These are phyloP conservation scores for Acropora yongei DNA, from an alignment of 64 coral and sea anemone species.

Conservation along the genomic window DNA sequence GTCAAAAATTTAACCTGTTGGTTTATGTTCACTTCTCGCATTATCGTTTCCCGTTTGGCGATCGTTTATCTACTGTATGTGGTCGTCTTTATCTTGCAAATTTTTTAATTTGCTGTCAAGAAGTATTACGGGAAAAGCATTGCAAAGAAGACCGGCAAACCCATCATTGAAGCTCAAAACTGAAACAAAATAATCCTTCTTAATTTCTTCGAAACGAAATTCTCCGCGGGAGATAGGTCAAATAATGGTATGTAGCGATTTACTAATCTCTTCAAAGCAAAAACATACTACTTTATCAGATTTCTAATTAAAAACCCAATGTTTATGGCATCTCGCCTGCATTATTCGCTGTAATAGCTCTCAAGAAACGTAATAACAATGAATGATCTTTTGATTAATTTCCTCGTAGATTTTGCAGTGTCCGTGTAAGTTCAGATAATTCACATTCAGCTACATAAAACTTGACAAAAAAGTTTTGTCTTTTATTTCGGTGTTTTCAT, in stretches of 20 bases:
- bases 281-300: slow-evolving; percentile 29
- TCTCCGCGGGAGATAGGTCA: background rate
- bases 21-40: background rate
- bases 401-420: no score
- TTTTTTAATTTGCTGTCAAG: background rate
- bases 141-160: background rate
- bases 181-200: no score
- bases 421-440: no score
- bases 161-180: no score
- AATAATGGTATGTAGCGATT: background rate
- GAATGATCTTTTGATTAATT: no score
- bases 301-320: background rate
- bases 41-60: no score
- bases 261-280: slow-evolving; percentile 21
- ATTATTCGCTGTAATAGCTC: background rate
- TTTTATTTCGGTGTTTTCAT: background rate
- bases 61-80: background rate
- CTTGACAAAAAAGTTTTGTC: background rate
- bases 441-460: background rate
- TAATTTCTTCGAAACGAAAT: background rate
- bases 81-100: background rate
- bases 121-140: background rate
- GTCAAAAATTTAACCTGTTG: slow-evolving; percentile 36
- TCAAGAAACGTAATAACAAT: no score
- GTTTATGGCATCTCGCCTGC: background rate